phyloP scores from a whole-genome alignment of 2,113 vertebrate genomes.

The Pristiophorus japonicus region DNA sequence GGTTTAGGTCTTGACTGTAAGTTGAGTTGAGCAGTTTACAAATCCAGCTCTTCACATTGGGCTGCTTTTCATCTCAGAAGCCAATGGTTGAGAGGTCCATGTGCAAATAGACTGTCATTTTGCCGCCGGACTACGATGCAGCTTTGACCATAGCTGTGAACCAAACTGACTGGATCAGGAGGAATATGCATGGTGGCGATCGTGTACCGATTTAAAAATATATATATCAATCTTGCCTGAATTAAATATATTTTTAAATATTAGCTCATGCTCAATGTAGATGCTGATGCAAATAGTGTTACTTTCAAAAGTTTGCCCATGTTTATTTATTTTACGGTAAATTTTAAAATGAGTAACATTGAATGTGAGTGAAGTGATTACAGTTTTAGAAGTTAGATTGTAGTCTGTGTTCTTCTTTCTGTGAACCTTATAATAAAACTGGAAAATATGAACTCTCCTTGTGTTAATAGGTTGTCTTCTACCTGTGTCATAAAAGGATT shows the following conservation, averaged over 20 bases:
- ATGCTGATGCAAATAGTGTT: not conserved
- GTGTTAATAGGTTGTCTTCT: not conserved
- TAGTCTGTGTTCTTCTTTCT: not conserved
- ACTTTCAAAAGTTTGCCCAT: not conserved
- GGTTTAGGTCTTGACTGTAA: not conserved
- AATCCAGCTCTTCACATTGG: not conserved
- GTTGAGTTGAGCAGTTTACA: not conserved
- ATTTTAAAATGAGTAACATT: not conserved
- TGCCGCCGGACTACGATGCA: not conserved
- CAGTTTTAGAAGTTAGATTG: not conserved
- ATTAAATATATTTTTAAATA: not conserved
- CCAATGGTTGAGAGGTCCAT: not conserved
- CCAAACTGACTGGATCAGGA: not conserved
- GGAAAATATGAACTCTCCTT: not conserved
- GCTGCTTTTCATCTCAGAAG: not conserved
- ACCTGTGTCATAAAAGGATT: not conserved
- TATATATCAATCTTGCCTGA: not conserved
- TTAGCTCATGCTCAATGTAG: not conserved
- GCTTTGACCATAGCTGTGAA: not conserved
- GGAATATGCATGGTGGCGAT: not conserved
- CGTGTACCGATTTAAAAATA: not conserved
- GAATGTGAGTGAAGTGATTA: not conserved
- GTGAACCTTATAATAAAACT: not conserved
- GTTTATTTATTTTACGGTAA: not conserved
- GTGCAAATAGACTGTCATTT: not conserved